Conservation (phyloP, 2,797 vertebrate species). For the Bradypodion pumilum region DNA sequence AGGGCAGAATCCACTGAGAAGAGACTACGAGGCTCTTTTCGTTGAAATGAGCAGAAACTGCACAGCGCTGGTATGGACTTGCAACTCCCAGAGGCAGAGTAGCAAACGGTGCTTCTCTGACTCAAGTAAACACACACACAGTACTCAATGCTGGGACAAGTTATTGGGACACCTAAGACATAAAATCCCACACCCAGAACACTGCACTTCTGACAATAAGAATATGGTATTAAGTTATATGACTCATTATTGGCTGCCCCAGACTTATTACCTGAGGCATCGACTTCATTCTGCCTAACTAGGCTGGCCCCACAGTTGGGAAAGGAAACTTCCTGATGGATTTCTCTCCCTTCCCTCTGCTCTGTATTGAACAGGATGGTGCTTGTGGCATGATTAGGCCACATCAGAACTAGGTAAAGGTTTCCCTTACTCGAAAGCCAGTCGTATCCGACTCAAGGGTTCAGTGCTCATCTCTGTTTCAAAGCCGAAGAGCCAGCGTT, state of each 20-base stretch:
- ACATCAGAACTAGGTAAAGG: too few relatives aligned
- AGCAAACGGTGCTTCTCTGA: neutral
- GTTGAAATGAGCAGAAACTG: neutral
- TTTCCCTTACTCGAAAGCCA: too few relatives aligned
- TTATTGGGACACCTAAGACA: neutral
- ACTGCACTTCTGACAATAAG: neutral
- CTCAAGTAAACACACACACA: neutral
- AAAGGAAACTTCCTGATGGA: neutral
- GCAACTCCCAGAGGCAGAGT: neutral
- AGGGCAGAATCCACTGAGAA: neutral
- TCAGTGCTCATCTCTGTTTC: too few relatives aligned
- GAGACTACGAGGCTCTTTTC: too few relatives aligned
- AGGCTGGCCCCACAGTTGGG: neutral
- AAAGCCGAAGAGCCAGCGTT: too few relatives aligned
- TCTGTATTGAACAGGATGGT: neutral
- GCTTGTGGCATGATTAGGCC: too few relatives aligned
- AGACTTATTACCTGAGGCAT: neutral
- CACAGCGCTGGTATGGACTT: neutral
- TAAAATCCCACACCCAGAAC: neutral
- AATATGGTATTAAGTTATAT: neutral
- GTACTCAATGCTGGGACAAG: neutral
- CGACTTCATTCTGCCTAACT: neutral
- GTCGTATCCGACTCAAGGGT: too few relatives aligned
- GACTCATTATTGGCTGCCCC: neutral
- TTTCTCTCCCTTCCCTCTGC: neutral